Evolutionary conservation across 2,113 vertebrate genomes (phyloP).

Genomic region (Aptenodytes patagonicus): DNA sequence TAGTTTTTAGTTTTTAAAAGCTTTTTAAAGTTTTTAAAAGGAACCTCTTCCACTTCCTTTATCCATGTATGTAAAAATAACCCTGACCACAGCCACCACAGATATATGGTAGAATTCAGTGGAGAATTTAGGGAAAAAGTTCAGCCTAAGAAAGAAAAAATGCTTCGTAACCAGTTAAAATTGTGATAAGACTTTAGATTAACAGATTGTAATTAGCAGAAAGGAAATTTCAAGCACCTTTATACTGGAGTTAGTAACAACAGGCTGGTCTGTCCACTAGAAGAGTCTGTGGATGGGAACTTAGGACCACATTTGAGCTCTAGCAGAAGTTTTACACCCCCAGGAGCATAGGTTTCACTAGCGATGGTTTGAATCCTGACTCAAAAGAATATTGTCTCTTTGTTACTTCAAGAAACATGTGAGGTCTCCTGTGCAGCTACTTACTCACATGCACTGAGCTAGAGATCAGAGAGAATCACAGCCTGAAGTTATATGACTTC

Average conservation of each 20-base stretch:
- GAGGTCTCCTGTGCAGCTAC: not conserved
- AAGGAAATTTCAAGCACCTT: not conserved
- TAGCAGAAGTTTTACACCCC: not conserved
- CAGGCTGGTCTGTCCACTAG: not conserved
- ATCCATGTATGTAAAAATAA: not conserved
- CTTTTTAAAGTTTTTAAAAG: not conserved
- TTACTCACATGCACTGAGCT: not conserved
- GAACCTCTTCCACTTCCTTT: not conserved
- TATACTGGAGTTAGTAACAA: not conserved
- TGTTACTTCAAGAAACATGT: not conserved
- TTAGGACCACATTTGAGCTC: not conserved
- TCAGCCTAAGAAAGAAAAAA: not conserved
- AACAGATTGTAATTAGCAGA: not conserved
- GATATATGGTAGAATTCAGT: not conserved
- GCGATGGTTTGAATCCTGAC: not conserved
- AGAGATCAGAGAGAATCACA: constrained; percentile 22
- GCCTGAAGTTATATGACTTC: not conserved
- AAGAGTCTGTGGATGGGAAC: not conserved
- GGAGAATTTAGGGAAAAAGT: not conserved
- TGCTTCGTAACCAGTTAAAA: not conserved
- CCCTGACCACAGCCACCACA: not conserved
- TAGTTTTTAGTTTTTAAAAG: not conserved
- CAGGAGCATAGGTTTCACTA: not conserved
- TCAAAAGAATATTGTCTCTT: not conserved
- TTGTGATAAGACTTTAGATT: not conserved